Evolutionary conservation across 2,888 invertebrate genomes (phyloP).

Genomic region (Dysmachus trigonus): DNA sequence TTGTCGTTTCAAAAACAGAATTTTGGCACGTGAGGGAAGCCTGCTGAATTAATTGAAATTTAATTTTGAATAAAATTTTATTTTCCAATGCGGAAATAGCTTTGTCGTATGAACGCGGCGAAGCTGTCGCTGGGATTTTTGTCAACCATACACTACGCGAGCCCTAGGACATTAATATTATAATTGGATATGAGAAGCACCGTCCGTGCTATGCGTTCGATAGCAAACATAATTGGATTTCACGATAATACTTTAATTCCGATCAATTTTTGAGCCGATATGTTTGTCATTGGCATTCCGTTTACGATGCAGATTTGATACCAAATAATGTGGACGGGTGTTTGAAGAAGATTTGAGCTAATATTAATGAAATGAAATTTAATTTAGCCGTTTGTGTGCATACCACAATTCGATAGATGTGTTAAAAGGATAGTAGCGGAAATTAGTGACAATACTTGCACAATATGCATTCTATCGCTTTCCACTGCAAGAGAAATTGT

Average conservation of each 20-base stretch:
- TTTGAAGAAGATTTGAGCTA: not conserved
- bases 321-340: not conserved
- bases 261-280: conserved; percentile 14
- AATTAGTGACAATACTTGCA: not conserved
- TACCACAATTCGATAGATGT: not conserved
- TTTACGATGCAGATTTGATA: conserved; percentile 1
- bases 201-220: conserved; percentile 14
- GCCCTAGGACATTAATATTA: conserved; percentile 21
- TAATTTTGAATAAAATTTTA: conserved; percentile 18
- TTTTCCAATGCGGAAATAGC: not conserved
- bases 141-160: not conserved
- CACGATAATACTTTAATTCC: conserved; percentile 23
- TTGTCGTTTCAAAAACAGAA: not conserved
- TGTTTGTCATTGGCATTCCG: conserved; percentile 11
- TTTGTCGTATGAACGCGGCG: not conserved
- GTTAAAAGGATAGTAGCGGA: not conserved
- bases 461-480: not conserved
- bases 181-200: conserved; percentile 26
- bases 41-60: conserved; percentile 6
- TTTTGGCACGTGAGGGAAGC: not conserved
- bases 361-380: conserved; percentile 12
- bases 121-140: not conserved
- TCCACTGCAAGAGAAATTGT: not conserved
- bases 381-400: not conserved
- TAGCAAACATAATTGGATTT: conserved; percentile 25